phyloP scores from a whole-genome alignment of 1,140 invertebrate species.

The Palaemon carinicauda region DNA sequence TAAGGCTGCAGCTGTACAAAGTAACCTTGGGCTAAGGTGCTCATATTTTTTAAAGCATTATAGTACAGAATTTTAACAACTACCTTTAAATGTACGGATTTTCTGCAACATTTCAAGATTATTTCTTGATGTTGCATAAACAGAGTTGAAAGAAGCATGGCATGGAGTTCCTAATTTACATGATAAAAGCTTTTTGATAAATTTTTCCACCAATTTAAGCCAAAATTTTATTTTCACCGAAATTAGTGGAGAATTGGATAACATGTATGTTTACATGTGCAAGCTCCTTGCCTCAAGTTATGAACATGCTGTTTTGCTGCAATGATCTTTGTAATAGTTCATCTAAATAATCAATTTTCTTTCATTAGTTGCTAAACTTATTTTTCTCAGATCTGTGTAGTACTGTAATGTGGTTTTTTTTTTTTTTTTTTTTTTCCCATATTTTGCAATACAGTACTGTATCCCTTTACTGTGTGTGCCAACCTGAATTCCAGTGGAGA shows the following conservation, averaged over 20 bases:
- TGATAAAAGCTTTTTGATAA: slow-evolving; percentile 12
- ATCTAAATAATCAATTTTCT: neutral
- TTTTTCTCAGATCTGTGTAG: neutral
- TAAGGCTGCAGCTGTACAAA: too few species aligned
- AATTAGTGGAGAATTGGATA: neutral
- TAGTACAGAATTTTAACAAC: slow-evolving; percentile 28
- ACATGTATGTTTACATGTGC: neutral
- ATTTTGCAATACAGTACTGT: neutral
- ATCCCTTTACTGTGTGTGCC: neutral
- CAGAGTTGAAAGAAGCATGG: slow-evolving; percentile 31
- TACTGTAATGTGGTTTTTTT: slow-evolving; percentile 11
- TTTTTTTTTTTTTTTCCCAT: neutral
- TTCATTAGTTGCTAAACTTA: neutral
- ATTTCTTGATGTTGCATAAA: neutral
- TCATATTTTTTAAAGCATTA: slow-evolving; percentile 37
- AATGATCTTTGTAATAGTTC: neutral
- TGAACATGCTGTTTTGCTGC: neutral
- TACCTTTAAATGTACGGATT: neutral
- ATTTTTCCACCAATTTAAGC: neutral
- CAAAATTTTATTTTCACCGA: neutral
- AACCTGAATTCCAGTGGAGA: too few species aligned
- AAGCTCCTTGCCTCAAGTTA: neutral
- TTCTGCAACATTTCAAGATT: slow-evolving; percentile 9
- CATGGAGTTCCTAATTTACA: slow-evolving; percentile 47
- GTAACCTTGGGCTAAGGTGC: slow-evolving; percentile 35